Evolutionary conservation across 2,797 vertebrate species (phyloP), one percentile per base, ranked within the genome.

Genomic region (Tiaroga cobitis): DNA sequence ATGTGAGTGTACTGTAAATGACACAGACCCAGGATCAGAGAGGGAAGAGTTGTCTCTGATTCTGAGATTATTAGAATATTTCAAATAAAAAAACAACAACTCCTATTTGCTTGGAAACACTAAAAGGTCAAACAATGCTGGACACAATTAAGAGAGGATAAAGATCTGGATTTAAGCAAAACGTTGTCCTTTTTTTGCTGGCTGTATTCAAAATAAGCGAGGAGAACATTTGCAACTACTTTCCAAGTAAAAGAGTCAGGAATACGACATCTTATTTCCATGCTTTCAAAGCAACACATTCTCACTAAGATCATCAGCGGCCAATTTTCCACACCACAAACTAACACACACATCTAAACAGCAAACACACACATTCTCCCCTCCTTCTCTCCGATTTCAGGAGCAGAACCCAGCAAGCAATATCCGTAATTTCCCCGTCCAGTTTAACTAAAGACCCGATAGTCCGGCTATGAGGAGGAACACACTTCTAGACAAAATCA

Each of bases 181-280:
- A 59, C 24, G 32, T 68, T 63, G 77, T 69, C 19, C 63, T 46
- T 72, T 65, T 75, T 69, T 81, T 83, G 43, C 70, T 81, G 81
- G 82, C 32, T 3, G 24, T 82, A 91, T 92, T 94, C 91, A 94
- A 92, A 95, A 81, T 91, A 90, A 92, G 86, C 84, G 89, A 87
- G 86, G 86, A 89, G 88, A 54, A 90, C 72, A 92, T 94, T 95
- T 93, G 92, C 94, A 94, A 93, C 90, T 92, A 87, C 82, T 93
- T 94, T 92, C 88, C 90, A 89, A 86, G 90, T 85, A 70, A 89
- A 92, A 89, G 70, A 84, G 65, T 73, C 32, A 21, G 85, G 61
- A 41, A 59, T 46, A 34, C 16, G 81, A n/a, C 80, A 63, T 65
- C 59, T 91, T 24, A 91, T 93, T 92, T 92, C 74, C 90, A 91